Evolutionary conservation across 2,113 vertebrate genomes (phyloP), one percentile per base, ranked within the genome.

Genomic region (Ibidorhyncha struthersii): DNA sequence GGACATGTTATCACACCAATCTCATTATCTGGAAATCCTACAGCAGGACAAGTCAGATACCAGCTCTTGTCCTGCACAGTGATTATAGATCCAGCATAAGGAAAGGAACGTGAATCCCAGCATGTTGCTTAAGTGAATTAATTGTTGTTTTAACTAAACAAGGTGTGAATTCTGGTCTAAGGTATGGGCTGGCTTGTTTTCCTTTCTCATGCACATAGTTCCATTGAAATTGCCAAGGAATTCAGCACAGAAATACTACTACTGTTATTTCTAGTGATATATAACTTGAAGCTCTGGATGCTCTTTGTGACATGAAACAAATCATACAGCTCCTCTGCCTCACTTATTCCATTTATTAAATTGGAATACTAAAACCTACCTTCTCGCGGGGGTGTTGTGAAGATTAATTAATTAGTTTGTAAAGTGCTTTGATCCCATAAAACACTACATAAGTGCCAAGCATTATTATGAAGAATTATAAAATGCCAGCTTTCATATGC

Each of bases 401-500:
- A 87, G 82, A 91, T 90, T 87, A 96, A 95, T 95, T 92, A 95
- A 94, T 92, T 89, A 34, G 78, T 88, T 93, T 59, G 58, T 94
- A 25, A 94, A 96, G 50, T 85, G 45, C 67, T 93, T 96, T 88
- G 84, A 53, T 86, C 50, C 67, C 58, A 67, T 90, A 91, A 97
- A 97, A 38, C 30, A 66, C 58, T 63, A 29, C 30, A 0, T 77
- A 90, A 93, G 13, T 94, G 89, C 63, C 78, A 96, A 50, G 58
- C 26, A 62, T 96, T 94, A 53, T 91, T 91, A 80, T 88, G 89
- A 95, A 73, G 89, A 87, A 66, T 81, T 90, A 70, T 34, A 71
- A 82, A 94, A 78, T 67, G 22, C 71, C 67, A 90, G 50, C 82
- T 53, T 94, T 94, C 67, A 55, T 80, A 53, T 58, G 81, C 45